Conservation (phyloP, 2,888 invertebrate species). For the Trichopoda pennipes region DNA sequence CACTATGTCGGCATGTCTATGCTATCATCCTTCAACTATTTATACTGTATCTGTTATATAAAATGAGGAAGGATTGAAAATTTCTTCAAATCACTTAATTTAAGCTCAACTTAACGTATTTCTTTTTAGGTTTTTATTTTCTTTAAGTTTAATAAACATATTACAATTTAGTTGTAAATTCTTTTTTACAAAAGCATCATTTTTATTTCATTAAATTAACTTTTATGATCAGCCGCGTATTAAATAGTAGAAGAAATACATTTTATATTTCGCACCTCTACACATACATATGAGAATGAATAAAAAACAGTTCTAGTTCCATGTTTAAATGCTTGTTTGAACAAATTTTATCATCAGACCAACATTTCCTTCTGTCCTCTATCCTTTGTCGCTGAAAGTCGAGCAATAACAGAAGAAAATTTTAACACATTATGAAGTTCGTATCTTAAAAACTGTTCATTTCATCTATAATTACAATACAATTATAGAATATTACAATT, state of each 20-base stretch:
- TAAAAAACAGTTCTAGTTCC: constrained; percentile 15
- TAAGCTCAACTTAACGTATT: neutral
- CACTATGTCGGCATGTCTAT: constrained; percentile 44
- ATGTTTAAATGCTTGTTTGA: constrained; percentile 25
- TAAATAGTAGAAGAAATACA: neutral
- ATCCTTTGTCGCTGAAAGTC: neutral
- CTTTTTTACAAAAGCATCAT: too few species aligned
- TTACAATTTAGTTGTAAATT: too few species aligned
- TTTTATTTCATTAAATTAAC: too few species aligned
- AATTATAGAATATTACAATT: constrained; percentile 28
- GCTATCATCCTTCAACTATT: constrained; percentile 7
- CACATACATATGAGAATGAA: too few species aligned
- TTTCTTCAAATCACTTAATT: neutral
- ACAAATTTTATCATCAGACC: constrained; percentile 34
- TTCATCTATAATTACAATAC: constrained; percentile 34
- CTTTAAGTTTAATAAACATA: neutral
- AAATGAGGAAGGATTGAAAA: constrained; percentile 13
- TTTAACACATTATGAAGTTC: constrained; percentile 17
- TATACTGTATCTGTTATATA: constrained; percentile 7
- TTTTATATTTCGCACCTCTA: neutral
- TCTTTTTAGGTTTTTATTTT: neutral
- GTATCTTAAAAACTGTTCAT: constrained; percentile 13
- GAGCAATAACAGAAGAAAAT: constrained; percentile 15
- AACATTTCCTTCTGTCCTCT: neutral
- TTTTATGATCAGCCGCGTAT: neutral